phyloP scores from a whole-genome alignment of 2,113 vertebrate species.

The Catharus bicknelli region DNA sequence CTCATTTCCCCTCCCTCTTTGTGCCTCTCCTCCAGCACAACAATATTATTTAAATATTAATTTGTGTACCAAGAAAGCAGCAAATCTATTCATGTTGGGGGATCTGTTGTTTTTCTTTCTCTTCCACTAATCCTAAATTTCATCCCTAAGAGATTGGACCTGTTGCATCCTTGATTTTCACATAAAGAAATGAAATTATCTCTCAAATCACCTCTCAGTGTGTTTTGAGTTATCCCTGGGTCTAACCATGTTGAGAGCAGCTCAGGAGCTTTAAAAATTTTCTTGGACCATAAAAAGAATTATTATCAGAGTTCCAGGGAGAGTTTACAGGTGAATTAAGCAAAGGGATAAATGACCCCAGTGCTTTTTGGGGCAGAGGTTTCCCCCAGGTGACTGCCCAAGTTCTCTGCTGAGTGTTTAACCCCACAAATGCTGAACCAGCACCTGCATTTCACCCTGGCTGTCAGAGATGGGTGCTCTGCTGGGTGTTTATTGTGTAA shows the following conservation, averaged over 20 bases:
- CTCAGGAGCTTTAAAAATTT: not conserved
- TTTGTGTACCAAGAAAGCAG: accelerated
- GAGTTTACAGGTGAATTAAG: not conserved
- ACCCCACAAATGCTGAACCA: not conserved
- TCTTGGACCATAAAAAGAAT: not conserved
- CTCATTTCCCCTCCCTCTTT: not conserved
- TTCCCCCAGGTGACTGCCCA: not conserved
- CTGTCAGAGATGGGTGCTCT: not conserved
- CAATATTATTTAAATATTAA: not conserved
- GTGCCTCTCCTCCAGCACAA: not conserved
- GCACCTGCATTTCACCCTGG: accelerated
- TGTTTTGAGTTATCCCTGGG: not conserved
- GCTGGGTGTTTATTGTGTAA: not conserved
- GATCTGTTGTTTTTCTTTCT: not conserved
- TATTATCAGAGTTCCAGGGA: not conserved
- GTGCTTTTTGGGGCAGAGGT: not conserved
- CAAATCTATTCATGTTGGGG: not conserved
- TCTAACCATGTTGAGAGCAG: not conserved
- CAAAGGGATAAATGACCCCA: not conserved
- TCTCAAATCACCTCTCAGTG: not conserved
- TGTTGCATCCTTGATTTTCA: not conserved
- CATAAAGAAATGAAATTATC: not conserved
- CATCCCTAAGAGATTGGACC: not conserved
- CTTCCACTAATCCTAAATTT: not conserved
- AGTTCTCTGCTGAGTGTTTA: not conserved